Base-by-base conservation (phyloP, 1,140 invertebrate species). In the Augochlora pura region DNA sequence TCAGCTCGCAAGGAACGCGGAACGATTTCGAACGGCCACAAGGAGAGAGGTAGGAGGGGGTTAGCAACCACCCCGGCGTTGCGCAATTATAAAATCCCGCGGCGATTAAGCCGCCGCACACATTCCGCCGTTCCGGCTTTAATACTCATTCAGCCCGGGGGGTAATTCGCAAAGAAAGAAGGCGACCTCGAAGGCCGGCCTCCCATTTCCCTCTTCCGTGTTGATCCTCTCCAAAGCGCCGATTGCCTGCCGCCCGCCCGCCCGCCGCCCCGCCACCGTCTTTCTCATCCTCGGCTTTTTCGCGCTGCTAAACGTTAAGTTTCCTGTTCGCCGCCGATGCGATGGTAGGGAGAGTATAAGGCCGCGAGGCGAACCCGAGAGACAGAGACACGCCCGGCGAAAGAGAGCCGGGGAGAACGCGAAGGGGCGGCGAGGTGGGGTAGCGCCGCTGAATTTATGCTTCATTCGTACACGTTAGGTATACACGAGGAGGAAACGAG, bases 381-480 rank as follows among this genome's bases (percentile, higher is more conserved):
- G n/a, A 12, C 42, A 32, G 16, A 52, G 49, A 52, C 5, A 52
- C 16, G 16, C 14, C 18, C 16, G 18, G 16, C 3, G 0, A 18
- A 7, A 46, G 46, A 42, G 23, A 32, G 54, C 46, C 14, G 49
- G 59, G 1, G 23, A n/a, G 14, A 49, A n/a, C 18, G 25, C n/a
- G n/a, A n/a, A n/a, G 62, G 62, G 46, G 57, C n/a, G 67, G 73
- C 38, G 70, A 75, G 74, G 74, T 52, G n/a, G 32, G 32, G 32
- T 32, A 4, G 32, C 32, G 68, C 74, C 59, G 72, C 63, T 65
- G 70, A 86, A 91, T 91, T 91, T 90, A 91, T 90, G 87, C 89
- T 88, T 89, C 89, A 91, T 91, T 90, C 86, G 88, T 90, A 89
- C 78, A 89, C 81, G 87, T 87, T 86, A 87, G 77, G 83, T 89